Conservation (phyloP, 2,888 invertebrate genomes). For the Tenthredo mesomela region DNA sequence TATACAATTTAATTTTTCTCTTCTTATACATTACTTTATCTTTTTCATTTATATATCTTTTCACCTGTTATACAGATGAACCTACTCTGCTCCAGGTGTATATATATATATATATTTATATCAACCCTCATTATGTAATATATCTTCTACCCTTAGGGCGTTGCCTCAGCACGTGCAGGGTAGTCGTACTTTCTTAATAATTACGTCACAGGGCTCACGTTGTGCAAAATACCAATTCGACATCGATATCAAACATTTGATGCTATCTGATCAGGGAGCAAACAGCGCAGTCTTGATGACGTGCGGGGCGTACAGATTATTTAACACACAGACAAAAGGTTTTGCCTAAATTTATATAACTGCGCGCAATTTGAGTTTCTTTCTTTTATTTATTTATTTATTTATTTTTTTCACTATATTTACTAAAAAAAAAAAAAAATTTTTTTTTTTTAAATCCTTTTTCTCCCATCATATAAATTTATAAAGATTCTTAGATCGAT, state of each 20-base stretch:
- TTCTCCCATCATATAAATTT: neutral
- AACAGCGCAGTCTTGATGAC: slow-evolving; percentile 34
- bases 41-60: neutral
- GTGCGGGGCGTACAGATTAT: neutral
- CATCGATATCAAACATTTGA: slow-evolving; percentile 37
- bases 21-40: neutral
- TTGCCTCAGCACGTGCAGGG: slow-evolving; percentile 4
- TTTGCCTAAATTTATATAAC: neutral
- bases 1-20: neutral
- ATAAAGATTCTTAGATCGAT: neutral
- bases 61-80: neutral
- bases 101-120: neutral
- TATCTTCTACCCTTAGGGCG: slow-evolving; percentile 10
- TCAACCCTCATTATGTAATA: neutral
- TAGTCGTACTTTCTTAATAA: slow-evolving; percentile 19
- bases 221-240: slow-evolving; percentile 33
- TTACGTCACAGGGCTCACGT: slow-evolving; percentile 15
- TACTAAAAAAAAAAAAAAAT: neutral
- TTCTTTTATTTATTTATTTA: neutral
- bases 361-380: neutral
- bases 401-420: neutral
- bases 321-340: neutral
- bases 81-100: neutral
- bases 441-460: neutral
- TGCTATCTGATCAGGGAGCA: neutral